phyloP scores from a whole-genome alignment of 2,888 invertebrate genomes.

The Cheilosia pagana region DNA sequence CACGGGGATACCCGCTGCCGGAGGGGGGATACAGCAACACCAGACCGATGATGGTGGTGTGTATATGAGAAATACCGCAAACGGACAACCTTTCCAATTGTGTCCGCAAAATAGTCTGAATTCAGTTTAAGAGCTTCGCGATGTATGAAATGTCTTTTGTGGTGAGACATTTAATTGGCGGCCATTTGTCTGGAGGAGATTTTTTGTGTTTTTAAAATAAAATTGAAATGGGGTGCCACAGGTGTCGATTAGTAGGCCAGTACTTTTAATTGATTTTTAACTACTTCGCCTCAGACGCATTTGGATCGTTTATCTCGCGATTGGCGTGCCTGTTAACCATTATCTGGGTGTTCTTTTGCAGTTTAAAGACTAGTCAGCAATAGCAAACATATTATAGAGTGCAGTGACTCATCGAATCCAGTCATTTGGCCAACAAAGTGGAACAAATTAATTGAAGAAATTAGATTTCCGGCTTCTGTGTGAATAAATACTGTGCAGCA shows the following conservation, averaged over 20 bases:
- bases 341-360: conserved; percentile 46
- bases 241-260: conserved; percentile 57
- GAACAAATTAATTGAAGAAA: conserved; percentile 49
- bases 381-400: conserved; percentile 22
- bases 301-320: conserved; percentile 40
- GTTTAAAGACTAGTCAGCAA: conserved; percentile 42
- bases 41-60: conserved; percentile 42
- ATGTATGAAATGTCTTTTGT: background rate
- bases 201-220: conserved; percentile 3
- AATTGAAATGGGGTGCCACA: conserved; percentile 57
- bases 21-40: conserved; percentile 10
- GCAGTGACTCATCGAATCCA: conserved; percentile 61
- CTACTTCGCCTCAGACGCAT: conserved; percentile 47
- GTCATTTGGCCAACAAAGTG: conserved; percentile 57
- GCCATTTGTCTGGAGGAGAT: too few species aligned
- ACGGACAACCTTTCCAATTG: conserved; percentile 62
- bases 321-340: conserved; percentile 44
- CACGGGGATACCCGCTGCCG: conserved; percentile 34
- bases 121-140: conserved; percentile 18
- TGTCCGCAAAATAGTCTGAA: conserved; percentile 41
- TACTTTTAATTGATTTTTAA: conserved; percentile 41
- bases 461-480: conserved; percentile 58
- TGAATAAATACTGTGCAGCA: conserved; percentile 35
- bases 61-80: conserved; percentile 64
- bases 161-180: conserved; percentile 5